phyloP scores from a whole-genome alignment of 2,797 vertebrate genomes.

The Rallus crepitans region DNA sequence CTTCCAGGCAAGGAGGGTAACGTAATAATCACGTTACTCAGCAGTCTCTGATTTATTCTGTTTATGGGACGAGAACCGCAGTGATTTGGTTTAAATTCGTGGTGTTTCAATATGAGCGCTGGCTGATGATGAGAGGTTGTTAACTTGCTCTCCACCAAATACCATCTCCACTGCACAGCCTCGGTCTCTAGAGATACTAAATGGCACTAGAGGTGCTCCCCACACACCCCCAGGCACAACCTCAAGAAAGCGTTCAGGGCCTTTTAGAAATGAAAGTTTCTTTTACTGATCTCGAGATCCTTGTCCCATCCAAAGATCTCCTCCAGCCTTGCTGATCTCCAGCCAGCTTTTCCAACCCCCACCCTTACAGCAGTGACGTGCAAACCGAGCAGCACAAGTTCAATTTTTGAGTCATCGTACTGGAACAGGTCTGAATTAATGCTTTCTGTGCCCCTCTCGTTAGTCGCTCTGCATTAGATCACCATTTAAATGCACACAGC shows the following conservation, averaged over 20 bases:
- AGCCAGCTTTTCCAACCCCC: not conserved
- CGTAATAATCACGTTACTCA: not conserved
- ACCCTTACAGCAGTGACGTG: not conserved
- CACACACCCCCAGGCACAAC: not conserved
- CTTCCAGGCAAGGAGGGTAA: not conserved
- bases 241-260: not conserved
- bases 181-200: not conserved
- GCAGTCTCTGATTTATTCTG: constrained; percentile 5
- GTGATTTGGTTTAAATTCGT: constrained; percentile 38
- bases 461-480: constrained; percentile 29
- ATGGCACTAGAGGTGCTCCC: not conserved
- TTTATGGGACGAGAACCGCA: not conserved
- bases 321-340: not conserved
- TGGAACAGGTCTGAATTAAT: not conserved
- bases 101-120: not conserved
- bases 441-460: not conserved
- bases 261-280: not conserved
- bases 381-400: not conserved
- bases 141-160: not conserved
- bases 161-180: not conserved
- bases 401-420: constrained; percentile 1
- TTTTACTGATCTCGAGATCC: not conserved
- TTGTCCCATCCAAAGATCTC: not conserved
- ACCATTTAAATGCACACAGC: not conserved
- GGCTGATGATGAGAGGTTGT: constrained; percentile 4